Percentiles rank a stretch among this genome's conserved stretches.
Conservation (phyloP, 2,797 vertebrate genomes). For the Hephaestus fuliginosus region DNA sequence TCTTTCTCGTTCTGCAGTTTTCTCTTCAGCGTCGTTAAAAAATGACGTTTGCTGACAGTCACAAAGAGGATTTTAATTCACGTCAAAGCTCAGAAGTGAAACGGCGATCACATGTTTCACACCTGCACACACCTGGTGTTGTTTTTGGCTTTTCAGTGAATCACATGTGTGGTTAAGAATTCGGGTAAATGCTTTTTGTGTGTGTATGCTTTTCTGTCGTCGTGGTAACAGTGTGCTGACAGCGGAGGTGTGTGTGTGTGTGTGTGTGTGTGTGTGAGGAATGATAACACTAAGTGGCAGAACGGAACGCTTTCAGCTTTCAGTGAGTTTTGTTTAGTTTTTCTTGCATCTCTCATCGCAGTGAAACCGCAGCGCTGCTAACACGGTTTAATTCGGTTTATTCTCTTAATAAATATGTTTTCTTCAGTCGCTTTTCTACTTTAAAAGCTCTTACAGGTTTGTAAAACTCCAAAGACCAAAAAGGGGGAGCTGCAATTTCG, state of each 20-base stretch:
- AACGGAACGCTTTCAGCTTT: constrained; percentile 43
- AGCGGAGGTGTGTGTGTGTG: constrained; percentile 11
- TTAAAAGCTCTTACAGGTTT: no score
- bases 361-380: background rate
- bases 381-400: constrained; percentile 8
- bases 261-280: constrained; percentile 3
- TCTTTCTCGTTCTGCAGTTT: background rate
- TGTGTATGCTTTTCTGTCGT: constrained; percentile 7
- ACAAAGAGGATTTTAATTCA: background rate
- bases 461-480: no score
- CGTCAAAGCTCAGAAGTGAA: background rate
- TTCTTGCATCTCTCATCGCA: constrained; percentile 23
- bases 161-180: constrained; percentile 2
- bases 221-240: constrained; percentile 32
- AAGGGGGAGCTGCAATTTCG: no score
- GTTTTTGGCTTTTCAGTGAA: constrained; percentile 26
- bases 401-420: background rate
- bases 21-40: background rate
- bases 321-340: constrained; percentile 22
- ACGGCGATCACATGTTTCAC: background rate
- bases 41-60: background rate
- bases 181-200: constrained; percentile 1
- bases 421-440: no score
- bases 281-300: constrained; percentile 47
- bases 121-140: constrained; percentile 43